phyloP scores from a whole-genome alignment of 2,113 vertebrate genomes.

The Ctenomys sociabilis region DNA sequence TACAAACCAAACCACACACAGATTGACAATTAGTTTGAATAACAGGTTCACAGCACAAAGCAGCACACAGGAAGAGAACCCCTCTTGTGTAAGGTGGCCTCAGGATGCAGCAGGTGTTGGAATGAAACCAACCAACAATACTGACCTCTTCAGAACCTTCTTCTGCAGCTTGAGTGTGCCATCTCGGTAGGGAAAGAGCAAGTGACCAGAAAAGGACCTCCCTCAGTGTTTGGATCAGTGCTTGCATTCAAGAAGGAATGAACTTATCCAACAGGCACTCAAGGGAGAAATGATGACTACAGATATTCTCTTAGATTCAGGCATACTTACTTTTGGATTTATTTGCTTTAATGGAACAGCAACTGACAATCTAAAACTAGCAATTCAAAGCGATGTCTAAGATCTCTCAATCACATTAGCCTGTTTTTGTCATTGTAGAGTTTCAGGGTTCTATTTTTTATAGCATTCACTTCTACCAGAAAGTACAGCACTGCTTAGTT shows the following conservation, averaged over 20 bases:
- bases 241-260: not conserved
- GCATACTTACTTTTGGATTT: slow-evolving; percentile 43
- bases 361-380: slow-evolving; percentile 42
- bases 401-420: not conserved
- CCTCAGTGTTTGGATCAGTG: not conserved
- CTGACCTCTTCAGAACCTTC: slow-evolving; percentile 5
- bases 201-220: not conserved
- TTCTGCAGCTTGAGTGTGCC: not conserved
- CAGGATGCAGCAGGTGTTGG: slow-evolving; percentile 19
- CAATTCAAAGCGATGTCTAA: slow-evolving; percentile 24
- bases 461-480: not conserved
- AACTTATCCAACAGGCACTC: slow-evolving; percentile 9
- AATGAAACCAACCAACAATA: slow-evolving; percentile 8
- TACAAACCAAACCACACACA: slow-evolving; percentile 29
- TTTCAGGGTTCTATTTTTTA: slow-evolving; percentile 39
- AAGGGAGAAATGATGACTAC: not conserved
- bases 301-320: slow-evolving; percentile 22
- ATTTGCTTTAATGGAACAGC: slow-evolving; percentile 33
- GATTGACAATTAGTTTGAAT: not conserved
- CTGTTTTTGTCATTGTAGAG: not conserved
- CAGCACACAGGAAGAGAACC: slow-evolving; percentile 9
- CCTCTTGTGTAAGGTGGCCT: not conserved
- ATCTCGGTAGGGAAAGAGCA: not conserved
- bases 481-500: not conserved
- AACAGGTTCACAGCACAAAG: slow-evolving; percentile 52